Evolutionary conservation across 2,797 vertebrate genomes (phyloP), one percentile per base, ranked within the genome.

Genomic region (Hyperoplus lanceolatus): DNA sequence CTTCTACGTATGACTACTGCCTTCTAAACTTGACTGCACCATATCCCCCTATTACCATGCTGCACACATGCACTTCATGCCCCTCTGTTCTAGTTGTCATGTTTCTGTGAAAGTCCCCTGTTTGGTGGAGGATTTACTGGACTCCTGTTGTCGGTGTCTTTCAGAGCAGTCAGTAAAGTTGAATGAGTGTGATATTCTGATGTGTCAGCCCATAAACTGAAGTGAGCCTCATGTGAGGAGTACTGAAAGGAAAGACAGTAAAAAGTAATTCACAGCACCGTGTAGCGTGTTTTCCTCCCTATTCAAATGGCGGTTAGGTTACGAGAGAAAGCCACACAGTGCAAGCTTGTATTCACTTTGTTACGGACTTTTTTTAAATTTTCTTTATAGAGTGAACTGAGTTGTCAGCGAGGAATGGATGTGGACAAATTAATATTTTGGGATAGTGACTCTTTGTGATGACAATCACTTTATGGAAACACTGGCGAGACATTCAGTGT

Each of bases 61-160:
- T 13, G 49, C 70, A 46, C 70, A 77, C 79, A 82, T 65, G 6
- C 16, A 6, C 53, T 70, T 55, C 14, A 74, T 70, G 13, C 43
- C 16, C 49, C 38, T 61, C 69, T 65, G 60, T 58, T 75, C 54
- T 63, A 69, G 55, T 73, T 54, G 64, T 78, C 80, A 67, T 76
- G 63, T 83, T 83, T 74, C 68, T 80, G 68, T 75, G 70, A 82
- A 85, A 77, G 60, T 79, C 77, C 46, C 29, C 80, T 65, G 67
- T 70, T 85, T 73, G 80, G 58, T 51, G 53, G 29, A 77, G 71
- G 78, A 85, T 89, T 88, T 85, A 84, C 45, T 70, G 62, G 75
- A 77, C 71, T 73, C 66, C 66, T 70, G 58, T 71, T 75, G 59
- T 43, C 46, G 48, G 49, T 58, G 75, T 58, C 75, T 72, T 76